Evolutionary conservation across 2,797 vertebrate species (phyloP).

Genomic region (Apogon hyalosoma): DNA sequence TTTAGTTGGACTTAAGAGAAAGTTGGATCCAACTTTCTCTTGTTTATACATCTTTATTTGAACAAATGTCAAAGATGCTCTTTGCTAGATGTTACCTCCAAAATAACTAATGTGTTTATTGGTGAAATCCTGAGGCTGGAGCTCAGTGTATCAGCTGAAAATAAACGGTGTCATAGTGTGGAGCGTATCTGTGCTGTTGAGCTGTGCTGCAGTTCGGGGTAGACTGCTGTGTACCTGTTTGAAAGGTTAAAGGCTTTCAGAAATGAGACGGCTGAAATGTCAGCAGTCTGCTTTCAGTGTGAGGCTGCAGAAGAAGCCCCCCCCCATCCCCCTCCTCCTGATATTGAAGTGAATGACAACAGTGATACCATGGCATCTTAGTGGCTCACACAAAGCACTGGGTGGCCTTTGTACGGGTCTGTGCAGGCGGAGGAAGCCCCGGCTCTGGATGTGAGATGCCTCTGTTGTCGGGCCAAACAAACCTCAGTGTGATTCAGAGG

Average conservation of each 20-base stretch:
- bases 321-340: background rate
- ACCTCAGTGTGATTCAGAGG: conserved; percentile 29
- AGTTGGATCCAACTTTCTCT: no score
- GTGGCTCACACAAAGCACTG: conserved; percentile 45
- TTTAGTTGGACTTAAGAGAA: no score
- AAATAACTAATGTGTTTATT: background rate
- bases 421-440: conserved; percentile 22
- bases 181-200: background rate
- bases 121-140: background rate
- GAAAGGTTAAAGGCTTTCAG: conserved; percentile 57
- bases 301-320: conserved; percentile 23
- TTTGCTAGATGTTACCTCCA: no score
- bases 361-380: conserved; percentile 46
- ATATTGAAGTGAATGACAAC: conserved; percentile 59
- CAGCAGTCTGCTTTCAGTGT: conserved; percentile 23
- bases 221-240: conserved; percentile 13
- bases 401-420: conserved; percentile 42
- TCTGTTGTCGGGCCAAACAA: conserved; percentile 53
- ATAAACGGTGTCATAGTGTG: background rate
- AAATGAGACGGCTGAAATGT: conserved; percentile 53
- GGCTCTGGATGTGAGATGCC: conserved; percentile 35
- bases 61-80: no score
- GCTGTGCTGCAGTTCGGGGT: conserved; percentile 13
- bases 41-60: no score
- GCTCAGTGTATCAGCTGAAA: background rate